A percentile compares a stretch with the other conserved stretches of the same genome.
These are phyloP conservation scores for Limonius californicus DNA, from an alignment of 1,140 invertebrate genomes.

Conservation along the genomic window DNA sequence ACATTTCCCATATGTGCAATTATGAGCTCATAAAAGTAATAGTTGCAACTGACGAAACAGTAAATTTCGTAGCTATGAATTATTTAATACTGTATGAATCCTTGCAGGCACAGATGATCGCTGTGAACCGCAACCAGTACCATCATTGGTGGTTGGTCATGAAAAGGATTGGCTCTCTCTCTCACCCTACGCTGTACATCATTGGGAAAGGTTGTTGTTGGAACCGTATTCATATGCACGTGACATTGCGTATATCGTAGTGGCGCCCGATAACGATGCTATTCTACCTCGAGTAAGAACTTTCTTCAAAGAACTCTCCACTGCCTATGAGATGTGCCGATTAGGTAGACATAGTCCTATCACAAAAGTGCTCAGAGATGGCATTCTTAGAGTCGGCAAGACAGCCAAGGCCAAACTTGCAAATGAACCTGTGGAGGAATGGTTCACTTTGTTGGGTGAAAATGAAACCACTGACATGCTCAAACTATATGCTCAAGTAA, in stretches of 20 bases:
- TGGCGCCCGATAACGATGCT: constrained; percentile 88
- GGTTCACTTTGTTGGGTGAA: constrained; percentile 82
- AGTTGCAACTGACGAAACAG: too few species aligned
- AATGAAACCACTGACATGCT: constrained; percentile 76
- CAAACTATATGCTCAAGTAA: constrained; percentile 80
- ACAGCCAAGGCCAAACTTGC: constrained; percentile 56
- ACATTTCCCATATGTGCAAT: too few species aligned
- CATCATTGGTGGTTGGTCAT: constrained; percentile 86
- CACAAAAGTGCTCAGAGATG: constrained; percentile 77
- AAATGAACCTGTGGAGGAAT: constrained; percentile 82
- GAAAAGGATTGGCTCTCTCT: constrained; percentile 93
- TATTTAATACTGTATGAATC: not conserved
- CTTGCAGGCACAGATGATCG: constrained; percentile 78
- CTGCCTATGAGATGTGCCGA: constrained; percentile 89
- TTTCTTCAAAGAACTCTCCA: constrained; percentile 91
- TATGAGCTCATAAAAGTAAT: too few species aligned
- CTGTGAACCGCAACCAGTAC: constrained; percentile 95
- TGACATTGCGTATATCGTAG: constrained; percentile 91
- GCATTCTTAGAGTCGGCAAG: constrained; percentile 83
- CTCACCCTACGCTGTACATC: constrained; percentile 87
- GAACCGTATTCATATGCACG: constrained; percentile 91
- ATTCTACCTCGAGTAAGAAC: constrained; percentile 72
- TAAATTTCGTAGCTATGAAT: too few species aligned
- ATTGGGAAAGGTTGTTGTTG: constrained; percentile 91
- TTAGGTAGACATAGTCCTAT: constrained; percentile 87